These are phyloP conservation scores for Zaprionus capensis DNA, from an alignment of 1,140 invertebrate species.

Conservation along the genomic window DNA sequence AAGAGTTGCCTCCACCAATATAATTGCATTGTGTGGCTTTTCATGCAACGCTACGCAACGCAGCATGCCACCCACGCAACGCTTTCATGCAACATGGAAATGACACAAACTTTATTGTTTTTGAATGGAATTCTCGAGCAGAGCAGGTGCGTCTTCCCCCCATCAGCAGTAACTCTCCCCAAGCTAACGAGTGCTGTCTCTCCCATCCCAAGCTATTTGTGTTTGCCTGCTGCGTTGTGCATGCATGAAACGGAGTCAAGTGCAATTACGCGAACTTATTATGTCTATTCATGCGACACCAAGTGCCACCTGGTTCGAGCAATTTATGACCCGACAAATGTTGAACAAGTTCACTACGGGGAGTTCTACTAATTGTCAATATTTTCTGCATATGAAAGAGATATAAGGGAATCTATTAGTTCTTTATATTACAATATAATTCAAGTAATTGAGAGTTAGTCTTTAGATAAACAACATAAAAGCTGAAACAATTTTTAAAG, in stretches of 20 bases:
- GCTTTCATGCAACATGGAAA: slow-evolving; percentile 34
- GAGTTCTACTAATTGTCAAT: background rate
- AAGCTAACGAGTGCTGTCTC: too few relatives aligned
- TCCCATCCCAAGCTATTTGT: background rate
- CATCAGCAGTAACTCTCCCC: background rate
- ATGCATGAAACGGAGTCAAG: slow-evolving; percentile 52
- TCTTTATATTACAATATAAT: background rate
- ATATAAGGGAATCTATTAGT: background rate
- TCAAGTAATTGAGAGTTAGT: too few relatives aligned
- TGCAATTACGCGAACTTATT: slow-evolving; percentile 47
- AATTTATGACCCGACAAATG: slow-evolving; percentile 9
- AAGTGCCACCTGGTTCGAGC: slow-evolving; percentile 1
- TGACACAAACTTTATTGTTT: slow-evolving; percentile 64
- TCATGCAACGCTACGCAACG: background rate
- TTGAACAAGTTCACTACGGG: background rate
- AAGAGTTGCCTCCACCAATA: slow-evolving; percentile 36
- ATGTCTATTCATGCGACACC: slow-evolving; percentile 28
- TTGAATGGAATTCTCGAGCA: slow-evolving; percentile 30
- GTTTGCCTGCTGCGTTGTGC: slow-evolving; percentile 15
- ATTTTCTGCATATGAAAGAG: background rate
- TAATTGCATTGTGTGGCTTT: slow-evolving; percentile 50
- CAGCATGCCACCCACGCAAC: background rate
- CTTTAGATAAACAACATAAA: too few relatives aligned
- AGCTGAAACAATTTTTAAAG: too few relatives aligned
- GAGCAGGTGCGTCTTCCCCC: background rate